phyloP scores from a whole-genome alignment of 2,113 vertebrate species.

The Collichthys lucidus region DNA sequence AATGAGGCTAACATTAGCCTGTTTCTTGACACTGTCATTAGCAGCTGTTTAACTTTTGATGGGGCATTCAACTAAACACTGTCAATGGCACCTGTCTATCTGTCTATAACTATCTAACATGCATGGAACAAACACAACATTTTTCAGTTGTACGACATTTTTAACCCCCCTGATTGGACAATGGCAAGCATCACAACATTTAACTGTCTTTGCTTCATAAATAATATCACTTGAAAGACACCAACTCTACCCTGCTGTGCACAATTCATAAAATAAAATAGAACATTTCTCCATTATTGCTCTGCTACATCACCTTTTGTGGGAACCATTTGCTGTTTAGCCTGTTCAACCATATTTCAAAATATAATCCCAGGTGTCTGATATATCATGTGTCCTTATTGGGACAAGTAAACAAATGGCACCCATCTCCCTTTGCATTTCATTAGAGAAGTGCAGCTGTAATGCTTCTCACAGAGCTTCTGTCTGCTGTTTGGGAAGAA shows the following conservation, averaged over 20 bases:
- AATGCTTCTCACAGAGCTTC: constrained; percentile 17
- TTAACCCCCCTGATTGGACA: neutral
- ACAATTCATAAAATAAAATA: neutral
- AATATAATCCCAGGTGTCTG: constrained; percentile 7
- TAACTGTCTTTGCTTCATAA: neutral
- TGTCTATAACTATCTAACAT: neutral
- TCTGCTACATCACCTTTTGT: neutral
- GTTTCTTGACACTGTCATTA: constrained; percentile 48
- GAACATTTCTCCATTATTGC: too few species aligned
- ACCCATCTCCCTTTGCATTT: constrained; percentile 30
- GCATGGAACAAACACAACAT: neutral
- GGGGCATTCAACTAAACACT: constrained; percentile 10
- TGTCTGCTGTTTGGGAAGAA: constrained; percentile 5
- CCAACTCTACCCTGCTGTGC: neutral
- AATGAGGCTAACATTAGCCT: constrained; percentile 50
- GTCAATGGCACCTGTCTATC: constrained; percentile 48
- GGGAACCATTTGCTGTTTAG: neutral
- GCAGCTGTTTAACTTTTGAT: constrained; percentile 50
- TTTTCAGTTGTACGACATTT: neutral
- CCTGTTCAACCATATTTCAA: constrained; percentile 6
- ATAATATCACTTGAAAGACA: neutral
- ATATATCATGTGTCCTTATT: constrained; percentile 16
- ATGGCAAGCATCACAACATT: neutral
- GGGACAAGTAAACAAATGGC: constrained; percentile 34
- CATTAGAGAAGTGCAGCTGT: constrained; percentile 27